Percentiles rank a stretch among this genome's conserved stretches.
Evolutionary conservation across 92 coral and sea anemone species (phyloP).

Genomic region (Ricordea florida): DNA sequence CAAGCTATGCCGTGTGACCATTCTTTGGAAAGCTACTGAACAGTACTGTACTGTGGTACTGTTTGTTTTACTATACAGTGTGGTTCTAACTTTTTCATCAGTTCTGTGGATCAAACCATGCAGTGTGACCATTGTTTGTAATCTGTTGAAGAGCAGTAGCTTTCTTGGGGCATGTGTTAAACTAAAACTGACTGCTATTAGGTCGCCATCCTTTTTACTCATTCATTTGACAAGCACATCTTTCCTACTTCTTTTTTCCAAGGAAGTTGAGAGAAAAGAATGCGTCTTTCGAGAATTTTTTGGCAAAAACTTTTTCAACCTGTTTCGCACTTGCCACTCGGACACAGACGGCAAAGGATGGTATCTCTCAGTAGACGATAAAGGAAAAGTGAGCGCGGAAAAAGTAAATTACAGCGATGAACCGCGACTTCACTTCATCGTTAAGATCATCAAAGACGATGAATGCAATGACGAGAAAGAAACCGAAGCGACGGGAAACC

Average conservation of each 20-base stretch:
- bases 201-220: no score
- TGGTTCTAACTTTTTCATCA: no score
- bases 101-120: no score
- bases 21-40: no score
- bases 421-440: slow-evolving; percentile 87
- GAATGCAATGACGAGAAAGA: neutral
- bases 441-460: slow-evolving; percentile 63
- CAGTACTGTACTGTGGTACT: no score
- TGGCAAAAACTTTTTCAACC: slow-evolving; percentile 82
- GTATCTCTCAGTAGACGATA: slow-evolving; percentile 79
- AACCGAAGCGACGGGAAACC: neutral
- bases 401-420: slow-evolving; percentile 78
- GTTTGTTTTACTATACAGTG: no score
- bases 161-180: no score
- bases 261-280: slow-evolving; percentile 91
- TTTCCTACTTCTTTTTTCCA: neutral
- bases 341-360: slow-evolving; percentile 86
- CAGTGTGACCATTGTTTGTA: no score
- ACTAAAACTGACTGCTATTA: neutral
- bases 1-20: no score
- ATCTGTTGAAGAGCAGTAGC: no score
- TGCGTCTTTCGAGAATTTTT: slow-evolving; percentile 93
- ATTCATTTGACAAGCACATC: neutral
- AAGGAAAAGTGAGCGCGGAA: slow-evolving; percentile 76
- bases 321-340: slow-evolving; percentile 90